Evolutionary conservation across 2,797 vertebrate genomes (phyloP), one percentile per base, ranked within the genome.

Genomic region (Onychomys arenicola): DNA sequence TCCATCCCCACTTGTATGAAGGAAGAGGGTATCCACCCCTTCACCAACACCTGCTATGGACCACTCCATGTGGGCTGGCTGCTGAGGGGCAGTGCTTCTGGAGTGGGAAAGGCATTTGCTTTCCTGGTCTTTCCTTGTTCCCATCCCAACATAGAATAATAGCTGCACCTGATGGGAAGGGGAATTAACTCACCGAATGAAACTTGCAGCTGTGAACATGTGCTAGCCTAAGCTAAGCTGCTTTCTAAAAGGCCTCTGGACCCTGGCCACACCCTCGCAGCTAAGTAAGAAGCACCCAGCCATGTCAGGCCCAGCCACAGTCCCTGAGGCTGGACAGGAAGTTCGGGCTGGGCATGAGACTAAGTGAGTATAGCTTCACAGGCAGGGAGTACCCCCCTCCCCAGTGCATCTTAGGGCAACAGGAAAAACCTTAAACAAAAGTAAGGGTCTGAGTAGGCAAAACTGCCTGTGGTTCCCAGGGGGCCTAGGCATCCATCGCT

Each of bases 291-390:
- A 78, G 63, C 3, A 17, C 25, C 75, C 43, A 80, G 78, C 40
- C 21, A 37, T 13, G 88, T 77, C 63, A 75, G 92, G 59, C 69
- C 69, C 57, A 71, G 71, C 57, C 83, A 32, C 23, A 59, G 52
- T 32, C 49, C 63, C 76, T 85, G 12, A 34, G 85, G 86, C 29
- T 86, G 65, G 57, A 94, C 96, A 95, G 93, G 78, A 95, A 93
- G 81, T 96, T 59, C 49, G 11, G 52, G 59, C 46, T 29, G 9
- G 82, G 67, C 46, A 52, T 63, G n/a, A 92, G 78, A 80, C 23
- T 49, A 27, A 8, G 69, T 89, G 89, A 90, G 32, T 49, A 2
- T 0, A 90, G 73, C 32, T 77, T 91, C 40, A 19, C 0, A 65
- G 55, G 40, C 29, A 34, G 23, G 61, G 75, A 29, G 83, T 25